Percentiles rank a stretch among this genome's conserved stretches.
These are phyloP conservation scores for Nibea albiflora DNA, from an alignment of 2,113 vertebrate genomes.

Conservation along the genomic window DNA sequence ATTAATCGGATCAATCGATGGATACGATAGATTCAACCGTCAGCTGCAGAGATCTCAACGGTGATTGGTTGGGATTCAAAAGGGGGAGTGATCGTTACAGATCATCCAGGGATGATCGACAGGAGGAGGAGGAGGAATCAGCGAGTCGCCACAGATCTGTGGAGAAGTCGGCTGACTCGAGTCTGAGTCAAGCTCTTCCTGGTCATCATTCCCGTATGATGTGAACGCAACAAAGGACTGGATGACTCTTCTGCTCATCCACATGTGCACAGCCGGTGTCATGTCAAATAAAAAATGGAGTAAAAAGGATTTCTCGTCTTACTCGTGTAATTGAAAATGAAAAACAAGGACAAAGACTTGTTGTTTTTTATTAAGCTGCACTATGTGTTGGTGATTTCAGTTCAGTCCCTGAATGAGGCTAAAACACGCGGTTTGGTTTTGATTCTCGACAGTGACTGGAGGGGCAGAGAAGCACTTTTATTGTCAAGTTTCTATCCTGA, in stretches of 20 bases:
- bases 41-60: slow-evolving; percentile 15
- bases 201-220: not conserved
- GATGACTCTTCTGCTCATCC: slow-evolving; percentile 35
- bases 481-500: too few species aligned
- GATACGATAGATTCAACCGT: not conserved
- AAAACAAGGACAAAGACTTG: not conserved
- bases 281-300: not conserved
- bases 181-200: not conserved
- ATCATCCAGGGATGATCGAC: not conserved
- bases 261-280: not conserved
- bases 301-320: not conserved
- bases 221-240: slow-evolving; percentile 18
- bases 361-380: not conserved
- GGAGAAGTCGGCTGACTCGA: too few species aligned
- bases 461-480: too few species aligned
- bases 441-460: too few species aligned
- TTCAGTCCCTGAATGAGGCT: too few species aligned
- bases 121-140: not conserved
- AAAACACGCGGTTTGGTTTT: too few species aligned
- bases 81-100: not conserved
- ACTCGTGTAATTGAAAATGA: too few species aligned
- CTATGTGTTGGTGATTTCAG: not conserved
- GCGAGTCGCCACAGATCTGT: not conserved
- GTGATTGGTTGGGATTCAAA: slow-evolving; percentile 22
- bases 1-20: not conserved